Conservation (phyloP, 2,888 invertebrate genomes). For the Parnassius orleans region DNA sequence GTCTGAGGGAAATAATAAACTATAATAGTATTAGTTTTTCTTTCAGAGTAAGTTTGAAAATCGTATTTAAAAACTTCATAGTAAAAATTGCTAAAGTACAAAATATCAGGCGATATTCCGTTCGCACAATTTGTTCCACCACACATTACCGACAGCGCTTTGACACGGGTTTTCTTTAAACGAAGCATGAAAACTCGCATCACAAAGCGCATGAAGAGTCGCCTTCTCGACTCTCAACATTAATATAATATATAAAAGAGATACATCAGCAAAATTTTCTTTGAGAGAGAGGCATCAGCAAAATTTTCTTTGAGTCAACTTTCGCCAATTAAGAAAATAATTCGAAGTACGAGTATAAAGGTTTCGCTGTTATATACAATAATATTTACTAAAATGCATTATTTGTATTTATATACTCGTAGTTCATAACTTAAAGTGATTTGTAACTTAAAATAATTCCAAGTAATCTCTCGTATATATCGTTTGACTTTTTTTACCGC, state of each 20-base stretch:
- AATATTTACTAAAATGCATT: no score
- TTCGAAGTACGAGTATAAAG: no score
- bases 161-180: constrained; percentile 22
- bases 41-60: not conserved
- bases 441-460: no score
- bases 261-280: constrained; percentile 8
- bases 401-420: no score
- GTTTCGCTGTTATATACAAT: no score
- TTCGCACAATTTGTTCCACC: constrained; percentile 17
- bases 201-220: constrained; percentile 7
- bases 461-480: no score
- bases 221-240: constrained; percentile 5
- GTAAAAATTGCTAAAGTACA: constrained; percentile 9
- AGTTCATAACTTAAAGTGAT: no score
- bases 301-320: constrained; percentile 4
- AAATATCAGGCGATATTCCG: constrained; percentile 18
- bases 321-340: no score
- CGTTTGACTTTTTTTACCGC: no score
- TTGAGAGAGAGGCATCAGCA: constrained; percentile 4
- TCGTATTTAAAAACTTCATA: not conserved
- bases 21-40: no score
- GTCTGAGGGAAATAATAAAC: no score
- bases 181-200: constrained; percentile 14
- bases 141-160: constrained; percentile 15
- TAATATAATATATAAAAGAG: constrained; percentile 12